Conservation (phyloP, 2,113 vertebrate species). For the Sander lucioperca region DNA sequence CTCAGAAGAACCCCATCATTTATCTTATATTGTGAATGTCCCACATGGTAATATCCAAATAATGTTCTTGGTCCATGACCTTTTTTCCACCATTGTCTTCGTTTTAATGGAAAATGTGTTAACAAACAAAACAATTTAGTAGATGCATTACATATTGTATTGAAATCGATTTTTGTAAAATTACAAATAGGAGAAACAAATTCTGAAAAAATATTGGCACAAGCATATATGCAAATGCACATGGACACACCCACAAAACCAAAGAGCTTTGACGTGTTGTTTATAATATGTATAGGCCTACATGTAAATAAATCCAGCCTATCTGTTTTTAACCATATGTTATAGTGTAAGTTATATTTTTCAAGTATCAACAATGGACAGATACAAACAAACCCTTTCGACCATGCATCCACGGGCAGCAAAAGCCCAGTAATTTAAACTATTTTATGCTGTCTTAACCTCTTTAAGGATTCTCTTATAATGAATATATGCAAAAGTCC, state of each 20-base stretch:
- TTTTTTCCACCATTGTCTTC: neutral
- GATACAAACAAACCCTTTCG: conserved; percentile 62
- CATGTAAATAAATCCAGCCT: conserved; percentile 13
- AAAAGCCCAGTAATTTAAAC: conserved; percentile 30
- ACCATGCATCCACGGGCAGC: conserved; percentile 24
- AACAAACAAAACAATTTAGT: conserved; percentile 16
- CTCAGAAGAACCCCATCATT: conserved; percentile 39
- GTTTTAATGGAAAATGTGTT: conserved; percentile 21
- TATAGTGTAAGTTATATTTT: conserved; percentile 23
- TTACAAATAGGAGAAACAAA: neutral
- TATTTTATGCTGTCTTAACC: conserved; percentile 57
- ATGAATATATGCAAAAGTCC: conserved; percentile 81
- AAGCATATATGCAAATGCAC: neutral
- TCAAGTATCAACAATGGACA: conserved; percentile 41
- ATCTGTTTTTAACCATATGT: too few relatives aligned
- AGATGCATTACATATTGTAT: neutral
- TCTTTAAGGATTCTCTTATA: conserved; percentile 67
- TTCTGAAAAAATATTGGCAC: neutral
- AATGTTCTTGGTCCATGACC: conserved; percentile 12
- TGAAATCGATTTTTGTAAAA: neutral
- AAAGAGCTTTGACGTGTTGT: neutral
- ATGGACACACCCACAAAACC: neutral
- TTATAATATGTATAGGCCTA: conserved; percentile 10
- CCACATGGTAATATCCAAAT: conserved; percentile 21
- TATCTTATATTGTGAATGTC: conserved; percentile 45